Base-by-base conservation (phyloP, 2,888 invertebrate species). In the Notodonta dromedarius region DNA sequence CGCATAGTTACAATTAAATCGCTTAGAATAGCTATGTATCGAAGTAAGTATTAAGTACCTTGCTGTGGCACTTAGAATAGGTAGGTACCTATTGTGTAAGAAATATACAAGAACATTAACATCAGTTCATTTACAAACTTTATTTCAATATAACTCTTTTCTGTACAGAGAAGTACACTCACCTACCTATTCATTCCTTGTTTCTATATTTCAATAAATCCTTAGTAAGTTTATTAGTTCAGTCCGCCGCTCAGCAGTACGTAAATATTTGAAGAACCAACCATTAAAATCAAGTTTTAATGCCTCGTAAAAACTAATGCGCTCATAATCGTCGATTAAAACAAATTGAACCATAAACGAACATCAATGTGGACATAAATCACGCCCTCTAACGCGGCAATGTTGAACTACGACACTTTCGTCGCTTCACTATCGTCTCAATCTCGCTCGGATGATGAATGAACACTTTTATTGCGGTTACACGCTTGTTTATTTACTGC, bases 401-500 rank as follows among this genome's bases (percentile, higher is more conserved):
- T 74, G 77, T 71, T 77, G 85, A 87, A 90, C 88, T 87, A 85
- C 78, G 73, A 73, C 70, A 79, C 79, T 79, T 83, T 83, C 82
- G 83, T 82, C 84, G 80, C 82, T 82, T 78, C 80, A 79, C 84
- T 87, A 89, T 88, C 89, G 78, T 85, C 86, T 86, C 86, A 85
- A 90, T 89, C 88, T 85, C 85, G 75, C 78, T 77, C 60, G 71
- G 76, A 87, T 90, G 90, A 91, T 87, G 82, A 80, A 91, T 80
- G 87, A 75, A 80, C 83, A 81, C 74, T 88, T 90, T 90, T 88
- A 91, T 88, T 85, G 86, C 86, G 76, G 80, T 85, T 78, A 85
- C 84, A 84, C 73, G 80, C 83, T 85, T 84, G 86, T 89, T 88
- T 89, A 89, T 89, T 89, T 87, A 88, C 87, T 80, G 81, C 80